These are phyloP conservation scores for Nephrocerus scutellatus DNA, from an alignment of 2,888 invertebrate genomes.

Conservation along the genomic window DNA sequence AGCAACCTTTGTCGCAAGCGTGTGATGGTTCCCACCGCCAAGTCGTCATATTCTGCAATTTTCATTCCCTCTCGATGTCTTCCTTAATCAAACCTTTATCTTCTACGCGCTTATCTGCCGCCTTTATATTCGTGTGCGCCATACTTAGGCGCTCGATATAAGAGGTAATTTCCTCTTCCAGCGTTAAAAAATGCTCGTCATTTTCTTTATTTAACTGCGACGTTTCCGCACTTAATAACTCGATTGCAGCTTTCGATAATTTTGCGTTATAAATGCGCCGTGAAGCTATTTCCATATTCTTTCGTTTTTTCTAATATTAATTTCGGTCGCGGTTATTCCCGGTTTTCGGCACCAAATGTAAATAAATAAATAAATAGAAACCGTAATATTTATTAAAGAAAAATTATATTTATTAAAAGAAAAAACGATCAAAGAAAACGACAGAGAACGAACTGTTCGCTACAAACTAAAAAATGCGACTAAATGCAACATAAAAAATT, in stretches of 20 bases:
- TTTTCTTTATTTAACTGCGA: conserved; percentile 3
- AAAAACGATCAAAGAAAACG: too few species aligned
- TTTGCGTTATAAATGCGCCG: background rate
- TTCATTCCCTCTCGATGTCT: conserved; percentile 8
- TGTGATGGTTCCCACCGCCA: conserved; percentile 7
- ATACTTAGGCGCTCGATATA: conserved; percentile 6
- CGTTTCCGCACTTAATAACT: conserved; percentile 1
- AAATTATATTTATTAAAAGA: too few species aligned
- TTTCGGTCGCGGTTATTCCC: conserved; percentile 2
- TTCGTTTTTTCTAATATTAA: too few species aligned
- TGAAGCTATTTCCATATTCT: too few species aligned
- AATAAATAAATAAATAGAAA: too few species aligned
- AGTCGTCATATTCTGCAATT: conserved; percentile 9
- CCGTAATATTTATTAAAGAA: too few species aligned
- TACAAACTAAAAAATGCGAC: too few species aligned
- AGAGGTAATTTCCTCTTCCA: conserved; percentile 9
- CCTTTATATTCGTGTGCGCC: conserved; percentile 9
- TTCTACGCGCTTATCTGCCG: conserved; percentile 1
- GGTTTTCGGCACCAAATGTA: conserved; percentile 6
- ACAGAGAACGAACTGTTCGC: too few species aligned
- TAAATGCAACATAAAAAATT: too few species aligned
- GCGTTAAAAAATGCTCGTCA: background rate
- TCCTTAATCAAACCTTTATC: conserved; percentile 1
- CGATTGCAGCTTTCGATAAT: too few species aligned
- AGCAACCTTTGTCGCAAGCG: conserved; percentile 13